Evolutionary conservation across 2,113 vertebrate genomes (phyloP), one percentile per base, ranked within the genome.

Genomic region (Alosa alosa): DNA sequence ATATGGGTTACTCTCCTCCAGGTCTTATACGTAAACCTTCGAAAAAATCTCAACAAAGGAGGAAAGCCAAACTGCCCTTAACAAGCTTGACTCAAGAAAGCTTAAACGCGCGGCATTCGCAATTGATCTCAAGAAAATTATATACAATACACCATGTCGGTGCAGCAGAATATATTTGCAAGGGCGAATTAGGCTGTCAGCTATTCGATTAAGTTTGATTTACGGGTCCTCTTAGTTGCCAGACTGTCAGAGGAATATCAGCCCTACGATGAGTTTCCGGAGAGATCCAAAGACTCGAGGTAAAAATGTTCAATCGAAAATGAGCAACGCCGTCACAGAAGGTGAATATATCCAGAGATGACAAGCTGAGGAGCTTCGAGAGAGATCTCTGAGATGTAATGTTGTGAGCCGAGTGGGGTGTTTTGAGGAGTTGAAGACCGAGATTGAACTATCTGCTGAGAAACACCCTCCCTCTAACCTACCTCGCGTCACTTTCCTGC

Each of bases 391-490:
- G 89, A 88, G 93, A 91, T 47, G 72, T 92, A 89, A 90, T 94
- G 94, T 93, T 93, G 94, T 94, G 94, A 93, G 92, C 90, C 92
- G 92, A 92, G 89, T 83, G 90, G 89, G 60, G 88, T 68, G 92
- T 91, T 89, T 87, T 82, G 93, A 95, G 83, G 86, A 89, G 94
- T 94, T 94, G 94, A 93, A 93, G 94, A 87, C 94, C 84, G 92
- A 92, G 92, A 91, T 90, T 89, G 94, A 88, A 92, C 94, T 94
- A 93, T 92, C 95, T 91, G 94, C 90, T 95, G 93, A 95, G 82
- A 83, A 52, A 52, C 68, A 44, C 39, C 68, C 85, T 68, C 93
- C 84, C 90, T 94, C 93, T 88, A 89, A 90, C 90, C 88, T 25
- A n/a, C 89, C 20, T 17, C 92, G 89, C 89, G 92, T 91, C 94